Conservation (phyloP, 2,797 vertebrate genomes). For the Acestrorhynchus altus region DNA sequence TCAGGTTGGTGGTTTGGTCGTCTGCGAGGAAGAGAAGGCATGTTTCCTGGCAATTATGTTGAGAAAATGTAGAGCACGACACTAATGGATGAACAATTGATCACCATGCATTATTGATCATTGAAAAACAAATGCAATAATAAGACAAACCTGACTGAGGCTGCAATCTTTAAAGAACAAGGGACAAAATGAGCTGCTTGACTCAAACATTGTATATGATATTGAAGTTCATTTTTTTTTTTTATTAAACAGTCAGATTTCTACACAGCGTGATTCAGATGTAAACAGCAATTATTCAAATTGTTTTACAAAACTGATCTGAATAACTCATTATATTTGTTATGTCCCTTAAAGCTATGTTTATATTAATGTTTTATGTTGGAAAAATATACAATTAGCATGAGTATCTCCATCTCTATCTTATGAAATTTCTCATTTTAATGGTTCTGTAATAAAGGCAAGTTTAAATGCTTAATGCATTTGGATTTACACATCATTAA, state of each 20-base stretch:
- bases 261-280: neutral
- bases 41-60: slow-evolving; percentile 88
- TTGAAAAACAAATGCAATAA: neutral
- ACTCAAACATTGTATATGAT: neutral
- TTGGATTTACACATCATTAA: neutral
- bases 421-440: neutral
- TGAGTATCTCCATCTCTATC: neutral
- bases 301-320: neutral
- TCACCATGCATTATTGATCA: neutral
- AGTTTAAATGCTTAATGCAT: neutral
- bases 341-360: neutral
- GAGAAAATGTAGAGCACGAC: slow-evolving; percentile 77
- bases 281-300: neutral
- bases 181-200: neutral
- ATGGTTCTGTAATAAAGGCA: neutral
- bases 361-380: slow-evolving; percentile 32
- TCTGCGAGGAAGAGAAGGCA: slow-evolving; percentile 80
- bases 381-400: neutral
- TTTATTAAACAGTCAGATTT: slow-evolving; percentile 9
- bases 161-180: neutral
- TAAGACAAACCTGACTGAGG: neutral
- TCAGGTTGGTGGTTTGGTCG: slow-evolving; percentile 88
- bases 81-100: slow-evolving; percentile 4
- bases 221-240: slow-evolving; percentile 19
- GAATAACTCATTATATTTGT: neutral